These are phyloP conservation scores for Zhengitettix transpicula DNA, from an alignment of 2,888 invertebrate species.

Conservation along the genomic window DNA sequence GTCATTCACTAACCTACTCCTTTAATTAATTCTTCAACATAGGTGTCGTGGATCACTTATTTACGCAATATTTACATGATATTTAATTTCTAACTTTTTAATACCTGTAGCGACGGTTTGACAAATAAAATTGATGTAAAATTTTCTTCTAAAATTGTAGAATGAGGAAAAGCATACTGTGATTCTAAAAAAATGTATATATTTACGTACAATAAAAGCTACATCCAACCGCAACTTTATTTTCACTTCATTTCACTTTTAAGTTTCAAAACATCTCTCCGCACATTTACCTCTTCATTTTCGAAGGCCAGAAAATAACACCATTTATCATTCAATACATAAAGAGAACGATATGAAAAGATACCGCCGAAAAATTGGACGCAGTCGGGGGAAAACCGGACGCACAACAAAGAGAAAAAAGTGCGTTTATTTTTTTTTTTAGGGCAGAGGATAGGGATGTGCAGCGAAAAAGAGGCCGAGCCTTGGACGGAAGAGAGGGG, in stretches of 20 bases:
- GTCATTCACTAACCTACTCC: too few species aligned
- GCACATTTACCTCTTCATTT: not conserved
- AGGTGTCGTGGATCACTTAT: too few species aligned
- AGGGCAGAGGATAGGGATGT: not conserved
- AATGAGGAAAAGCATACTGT: too few species aligned
- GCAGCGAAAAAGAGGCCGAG: not conserved
- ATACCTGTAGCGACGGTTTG: too few species aligned
- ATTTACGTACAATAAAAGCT: too few species aligned
- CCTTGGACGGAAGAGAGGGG: not conserved
- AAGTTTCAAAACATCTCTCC: slow-evolving; percentile 7
- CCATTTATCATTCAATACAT: slow-evolving; percentile 9
- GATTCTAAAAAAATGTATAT: too few species aligned
- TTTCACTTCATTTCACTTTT: slow-evolving; percentile 12
- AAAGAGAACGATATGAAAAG: slow-evolving; percentile 7
- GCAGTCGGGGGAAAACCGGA: slow-evolving; percentile 3
- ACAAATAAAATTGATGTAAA: too few species aligned
- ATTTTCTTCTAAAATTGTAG: too few species aligned
- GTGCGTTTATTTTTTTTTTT: not conserved
- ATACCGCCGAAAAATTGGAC: slow-evolving; percentile 3
- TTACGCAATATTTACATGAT: too few species aligned
- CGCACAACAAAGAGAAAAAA: not conserved
- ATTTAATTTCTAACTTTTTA: too few species aligned
- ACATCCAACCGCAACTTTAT: not conserved
- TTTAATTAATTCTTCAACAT: too few species aligned
- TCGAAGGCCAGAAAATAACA: slow-evolving; percentile 3